Base-by-base conservation (phyloP, 2,113 vertebrate genomes). In the Boleophthalmus pectinirostris region DNA sequence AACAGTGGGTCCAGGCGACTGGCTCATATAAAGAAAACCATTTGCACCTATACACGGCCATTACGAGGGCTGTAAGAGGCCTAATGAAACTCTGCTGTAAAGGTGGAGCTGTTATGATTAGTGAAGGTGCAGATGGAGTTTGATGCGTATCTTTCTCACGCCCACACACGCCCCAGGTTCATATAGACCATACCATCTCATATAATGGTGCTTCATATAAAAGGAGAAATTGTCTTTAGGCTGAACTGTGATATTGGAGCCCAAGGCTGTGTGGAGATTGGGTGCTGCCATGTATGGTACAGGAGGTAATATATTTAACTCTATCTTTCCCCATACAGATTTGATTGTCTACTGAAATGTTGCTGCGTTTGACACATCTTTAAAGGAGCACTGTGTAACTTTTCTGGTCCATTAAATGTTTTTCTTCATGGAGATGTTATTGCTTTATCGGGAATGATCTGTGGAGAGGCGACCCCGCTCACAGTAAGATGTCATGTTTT, bases 191-290 rank as follows among this genome's bases (percentile, higher is more conserved):
- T 86, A 90, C 80, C 70, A 83, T 83, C 87, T 81, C 80, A 64
- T 80, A 85, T 88, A 88, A 90, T 89, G 87, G 89, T 70, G 80
- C 63, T 78, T 63, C 77, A 90, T 92, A 92, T 93, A 92, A 91
- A 90, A 90, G 84, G 16, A 78, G 86, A 91, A 90, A 93, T 90
- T 91, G 87, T 89, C 90, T 89, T 83, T 85, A 81, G 81, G 87
- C n/a, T n/a, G n/a, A n/a, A n/a, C 72, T 80, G 84, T 74, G 84
- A 87, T 93, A 91, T 91, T 87, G 83, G 92, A 90, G 92, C 87
- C 46, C 54, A 73, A 78, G 88, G 78, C 74, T 66, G 83, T 79
- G 82, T 80, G 87, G 77, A 81, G 74, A 83, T 77, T 88, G 65
- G 47, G 82, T 83, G 84, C 85, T 80, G 77, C 6, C 1, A 14